phyloP scores from a whole-genome alignment of 2,113 vertebrate species.

The Theristicus caerulescens region DNA sequence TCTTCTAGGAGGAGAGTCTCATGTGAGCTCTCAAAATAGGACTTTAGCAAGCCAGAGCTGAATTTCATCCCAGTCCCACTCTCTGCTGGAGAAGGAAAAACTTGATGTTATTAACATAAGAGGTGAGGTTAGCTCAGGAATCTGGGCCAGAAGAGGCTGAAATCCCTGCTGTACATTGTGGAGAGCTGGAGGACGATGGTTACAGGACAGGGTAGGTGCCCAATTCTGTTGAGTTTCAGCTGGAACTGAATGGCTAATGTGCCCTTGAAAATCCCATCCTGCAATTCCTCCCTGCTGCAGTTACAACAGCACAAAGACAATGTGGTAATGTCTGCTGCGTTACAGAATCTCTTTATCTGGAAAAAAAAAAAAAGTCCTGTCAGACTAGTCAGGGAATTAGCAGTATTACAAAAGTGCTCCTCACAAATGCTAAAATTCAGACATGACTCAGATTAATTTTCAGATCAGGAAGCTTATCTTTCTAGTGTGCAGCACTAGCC shows the following conservation, averaged over 20 bases:
- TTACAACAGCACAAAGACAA: conserved; percentile 59
- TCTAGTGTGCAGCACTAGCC: background rate
- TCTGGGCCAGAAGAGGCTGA: background rate
- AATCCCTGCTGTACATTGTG: background rate
- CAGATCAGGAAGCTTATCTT: conserved; percentile 63
- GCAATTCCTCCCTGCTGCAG: conserved; percentile 5
- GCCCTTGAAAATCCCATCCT: conserved; percentile 43
- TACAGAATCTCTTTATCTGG: conserved; percentile 63
- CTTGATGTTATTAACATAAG: conserved; percentile 17
- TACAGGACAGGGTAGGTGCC: background rate
- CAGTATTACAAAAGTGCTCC: conserved; percentile 58
- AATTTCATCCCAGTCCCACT: conserved; percentile 20
- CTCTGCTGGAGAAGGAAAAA: conserved; percentile 49
- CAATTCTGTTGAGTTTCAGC: conserved; percentile 7
- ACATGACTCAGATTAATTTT: conserved; percentile 70
- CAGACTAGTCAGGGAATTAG: conserved; percentile 61
- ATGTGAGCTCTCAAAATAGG: conserved; percentile 32
- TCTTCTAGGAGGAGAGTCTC: background rate
- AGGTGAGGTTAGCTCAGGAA: conserved; percentile 31
- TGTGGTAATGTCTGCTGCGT: conserved; percentile 63
- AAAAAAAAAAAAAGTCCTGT: background rate
- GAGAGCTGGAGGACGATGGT: background rate
- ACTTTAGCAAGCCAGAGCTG: conserved; percentile 2
- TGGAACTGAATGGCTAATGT: background rate
- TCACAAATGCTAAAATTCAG: conserved; percentile 59